Conservation (phyloP, 2,113 vertebrate genomes). For the Chionomys nivalis region DNA sequence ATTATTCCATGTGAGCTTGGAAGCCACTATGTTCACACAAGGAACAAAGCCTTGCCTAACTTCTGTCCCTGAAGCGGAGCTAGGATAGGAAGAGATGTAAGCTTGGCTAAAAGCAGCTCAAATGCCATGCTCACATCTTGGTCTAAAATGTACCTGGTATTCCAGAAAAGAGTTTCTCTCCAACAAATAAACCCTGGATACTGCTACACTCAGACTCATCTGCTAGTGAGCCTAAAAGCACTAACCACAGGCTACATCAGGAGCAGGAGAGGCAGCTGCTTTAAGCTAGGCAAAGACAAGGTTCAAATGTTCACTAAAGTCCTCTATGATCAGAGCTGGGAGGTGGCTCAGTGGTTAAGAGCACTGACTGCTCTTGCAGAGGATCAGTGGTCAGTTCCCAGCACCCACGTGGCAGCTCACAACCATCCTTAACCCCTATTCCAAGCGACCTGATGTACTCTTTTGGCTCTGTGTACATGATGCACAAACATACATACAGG, state of each 20-base stretch:
- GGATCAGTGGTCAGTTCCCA: not conserved
- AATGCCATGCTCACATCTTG: not conserved
- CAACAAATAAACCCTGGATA: not conserved
- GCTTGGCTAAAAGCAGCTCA: not conserved
- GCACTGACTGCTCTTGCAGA: not conserved
- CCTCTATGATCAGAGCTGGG: not conserved
- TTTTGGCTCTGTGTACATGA: not conserved
- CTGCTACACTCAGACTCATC: not conserved
- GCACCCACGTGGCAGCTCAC: not conserved
- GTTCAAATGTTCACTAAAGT: slow-evolving; percentile 35
- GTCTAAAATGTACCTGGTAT: not conserved
- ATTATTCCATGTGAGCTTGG: not conserved
- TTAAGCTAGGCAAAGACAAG: not conserved
- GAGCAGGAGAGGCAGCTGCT: not conserved
- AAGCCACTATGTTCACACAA: not conserved
- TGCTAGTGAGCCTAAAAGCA: slow-evolving; percentile 13
- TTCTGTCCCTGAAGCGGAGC: not conserved
- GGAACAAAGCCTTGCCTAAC: not conserved
- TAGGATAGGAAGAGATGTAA: not conserved
- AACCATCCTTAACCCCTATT: not conserved
- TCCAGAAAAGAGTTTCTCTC: not conserved
- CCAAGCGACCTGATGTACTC: not conserved
- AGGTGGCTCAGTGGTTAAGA: not conserved
- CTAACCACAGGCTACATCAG: slow-evolving; percentile 12
- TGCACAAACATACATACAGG: not conserved